Evolutionary conservation across 2,797 vertebrate species (phyloP).

Genomic region (Eupleurogrammus muticus): DNA sequence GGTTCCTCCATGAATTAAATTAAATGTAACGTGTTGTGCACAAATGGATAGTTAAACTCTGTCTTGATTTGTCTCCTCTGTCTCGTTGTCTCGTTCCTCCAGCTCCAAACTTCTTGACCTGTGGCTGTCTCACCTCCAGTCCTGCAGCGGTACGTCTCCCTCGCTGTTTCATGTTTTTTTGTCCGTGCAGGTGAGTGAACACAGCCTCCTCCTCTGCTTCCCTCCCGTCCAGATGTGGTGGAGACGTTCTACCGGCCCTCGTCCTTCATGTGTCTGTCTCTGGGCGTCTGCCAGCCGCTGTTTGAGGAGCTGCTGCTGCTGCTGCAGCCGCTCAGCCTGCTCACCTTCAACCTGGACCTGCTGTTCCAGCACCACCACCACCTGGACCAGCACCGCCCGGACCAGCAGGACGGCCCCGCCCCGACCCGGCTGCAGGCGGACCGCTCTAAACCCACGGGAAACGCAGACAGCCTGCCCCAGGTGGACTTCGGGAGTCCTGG

Average conservation of each 20-base stretch:
- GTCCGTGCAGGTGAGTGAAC: neutral
- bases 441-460: no score
- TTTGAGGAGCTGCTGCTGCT: slow-evolving; percentile 93
- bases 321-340: slow-evolving; percentile 93
- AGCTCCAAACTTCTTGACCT: slow-evolving; percentile 93
- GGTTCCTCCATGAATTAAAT: no score
- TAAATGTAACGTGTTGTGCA: neutral
- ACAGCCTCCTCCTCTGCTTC: slow-evolving; percentile 1
- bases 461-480: slow-evolving; percentile 73
- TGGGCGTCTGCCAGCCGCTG: slow-evolving; percentile 83
- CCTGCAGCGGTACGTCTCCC: slow-evolving; percentile 84
- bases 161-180: neutral
- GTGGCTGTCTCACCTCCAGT: slow-evolving; percentile 93
- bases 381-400: slow-evolving; percentile 68
- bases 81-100: slow-evolving; percentile 6
- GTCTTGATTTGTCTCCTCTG: slow-evolving; percentile 7
- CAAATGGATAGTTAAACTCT: neutral
- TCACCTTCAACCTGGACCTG: slow-evolving; percentile 95
- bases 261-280: slow-evolving; percentile 90
- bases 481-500: slow-evolving; percentile 63
- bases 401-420: no score
- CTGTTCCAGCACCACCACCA: slow-evolving; percentile 96
- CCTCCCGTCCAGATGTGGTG: slow-evolving; percentile 89
- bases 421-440: no score
- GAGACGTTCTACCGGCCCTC: slow-evolving; percentile 87